Evolutionary conservation across 2,888 invertebrate genomes (phyloP), one percentile per base, ranked within the genome.

Genomic region (Cheiracanthium punctorium): DNA sequence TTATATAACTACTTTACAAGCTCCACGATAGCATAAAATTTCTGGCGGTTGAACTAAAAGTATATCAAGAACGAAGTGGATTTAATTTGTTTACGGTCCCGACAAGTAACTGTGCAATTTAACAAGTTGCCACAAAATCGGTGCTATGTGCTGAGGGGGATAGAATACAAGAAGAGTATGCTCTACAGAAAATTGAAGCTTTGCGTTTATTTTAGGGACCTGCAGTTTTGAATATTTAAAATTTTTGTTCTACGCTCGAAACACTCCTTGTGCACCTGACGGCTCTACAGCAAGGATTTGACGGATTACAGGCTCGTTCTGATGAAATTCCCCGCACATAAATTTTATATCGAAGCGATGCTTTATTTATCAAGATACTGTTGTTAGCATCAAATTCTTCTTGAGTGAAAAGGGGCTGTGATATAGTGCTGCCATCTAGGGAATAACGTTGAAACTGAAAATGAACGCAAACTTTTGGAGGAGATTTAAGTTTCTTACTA

Each of bases 141-240:
- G 28, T 43, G 8, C 41, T 10, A 74, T 67, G 37, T 82, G 48
- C 65, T 48, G 20, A n/a, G 33, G 69, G n/a, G 43, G 28, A 65
- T n/a, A n/a, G n/a, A n/a, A n/a, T 77, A n/a, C 48, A 37, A 14
- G 8, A 33, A 43, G 33, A 70, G 28, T 33, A 41, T 28, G 71
- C 43, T 58, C 69, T 81, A 69, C 64, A 41, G 70, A 82, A 82
- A 82, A 82, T 70, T 82, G 72, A 70, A 76, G 64, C 37, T 33
- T 24, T 43, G 52, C 29, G 64, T 71, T 69, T 72, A 76, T 76
- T 71, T 71, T 12, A 33, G 8, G 37, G 43, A 70, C 48, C 69
- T n/a, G 41, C 64, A 69, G 48, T 32, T 79, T 79, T 79, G 67
- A 79, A 84, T 84, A 84, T 84, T 84, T 84, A 79, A 84, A 84